Conservation (phyloP, 1,140 invertebrate species). For the Halictus rubicundus region DNA sequence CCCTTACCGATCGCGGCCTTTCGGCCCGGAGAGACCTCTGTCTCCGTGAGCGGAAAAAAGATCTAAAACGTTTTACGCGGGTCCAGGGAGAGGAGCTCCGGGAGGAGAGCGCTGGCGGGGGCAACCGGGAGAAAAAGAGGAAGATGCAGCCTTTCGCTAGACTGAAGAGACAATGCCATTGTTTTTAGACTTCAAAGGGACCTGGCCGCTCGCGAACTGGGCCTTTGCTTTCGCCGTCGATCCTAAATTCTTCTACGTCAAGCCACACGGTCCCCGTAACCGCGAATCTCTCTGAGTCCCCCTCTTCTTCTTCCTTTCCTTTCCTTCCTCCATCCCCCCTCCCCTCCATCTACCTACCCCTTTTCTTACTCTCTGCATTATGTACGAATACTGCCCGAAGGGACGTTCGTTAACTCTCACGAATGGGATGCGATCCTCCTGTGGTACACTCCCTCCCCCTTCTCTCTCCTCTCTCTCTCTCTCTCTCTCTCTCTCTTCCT, state of each 20-base stretch:
- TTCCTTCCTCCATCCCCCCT: slow-evolving; percentile 5
- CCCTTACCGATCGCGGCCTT: slow-evolving; percentile 60
- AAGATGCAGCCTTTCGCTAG: slow-evolving; percentile 74
- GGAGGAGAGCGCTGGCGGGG: neutral
- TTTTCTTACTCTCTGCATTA: slow-evolving; percentile 62
- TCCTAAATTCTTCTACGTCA: slow-evolving; percentile 81
- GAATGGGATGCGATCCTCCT: slow-evolving; percentile 42
- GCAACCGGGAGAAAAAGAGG: slow-evolving; percentile 58
- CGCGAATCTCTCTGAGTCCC: slow-evolving; percentile 52
- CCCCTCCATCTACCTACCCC: slow-evolving; percentile 44
- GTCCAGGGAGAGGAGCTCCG: slow-evolving; percentile 18
- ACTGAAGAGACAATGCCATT: slow-evolving; percentile 81
- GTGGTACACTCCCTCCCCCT: slow-evolving; percentile 10
- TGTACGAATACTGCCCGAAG: slow-evolving; percentile 63
- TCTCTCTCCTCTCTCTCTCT: neutral
- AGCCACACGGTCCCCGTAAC: slow-evolving; percentile 64
- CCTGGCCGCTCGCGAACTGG: slow-evolving; percentile 76
- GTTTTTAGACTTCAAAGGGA: slow-evolving; percentile 81
- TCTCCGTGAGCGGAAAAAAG: slow-evolving; percentile 53
- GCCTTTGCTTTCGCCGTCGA: slow-evolving; percentile 79
- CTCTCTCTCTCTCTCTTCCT: too few species aligned
- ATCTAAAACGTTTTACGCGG: slow-evolving; percentile 59
- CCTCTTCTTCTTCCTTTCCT: slow-evolving; percentile 6
- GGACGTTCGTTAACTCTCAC: slow-evolving; percentile 69
- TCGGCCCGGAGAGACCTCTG: slow-evolving; percentile 38